Conservation (phyloP, 2,888 invertebrate species). For the Reticulitermes lucifugus region DNA sequence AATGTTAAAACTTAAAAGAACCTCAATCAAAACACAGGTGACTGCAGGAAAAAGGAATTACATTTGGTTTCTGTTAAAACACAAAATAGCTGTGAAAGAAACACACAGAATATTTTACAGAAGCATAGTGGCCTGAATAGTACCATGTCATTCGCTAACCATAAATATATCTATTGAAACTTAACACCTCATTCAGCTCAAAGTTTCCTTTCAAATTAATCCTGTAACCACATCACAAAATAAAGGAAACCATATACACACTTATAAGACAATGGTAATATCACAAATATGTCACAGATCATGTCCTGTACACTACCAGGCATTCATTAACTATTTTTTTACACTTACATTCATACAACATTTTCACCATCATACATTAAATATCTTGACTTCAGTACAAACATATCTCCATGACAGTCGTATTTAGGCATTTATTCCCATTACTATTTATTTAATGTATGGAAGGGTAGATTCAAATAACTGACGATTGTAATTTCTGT, state of each 20-base stretch:
- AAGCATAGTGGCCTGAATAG: neutral
- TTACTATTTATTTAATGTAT: neutral
- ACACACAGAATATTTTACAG: neutral
- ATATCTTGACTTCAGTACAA: neutral
- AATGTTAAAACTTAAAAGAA: neutral
- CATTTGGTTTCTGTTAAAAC: neutral
- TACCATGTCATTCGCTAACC: neutral
- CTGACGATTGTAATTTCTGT: neutral
- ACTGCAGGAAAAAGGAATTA: neutral
- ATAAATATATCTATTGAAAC: constrained; percentile 33
- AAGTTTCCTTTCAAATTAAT: neutral
- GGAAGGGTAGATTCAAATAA: neutral
- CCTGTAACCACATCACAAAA: neutral
- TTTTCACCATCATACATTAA: neutral
- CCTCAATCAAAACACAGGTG: constrained; percentile 11
- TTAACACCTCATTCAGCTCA: constrained; percentile 31
- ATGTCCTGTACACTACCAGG: neutral
- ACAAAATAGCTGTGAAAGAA: neutral
- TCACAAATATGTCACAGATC: constrained; percentile 22
- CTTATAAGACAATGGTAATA: constrained; percentile 25
- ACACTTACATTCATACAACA: neutral
- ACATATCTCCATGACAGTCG: neutral
- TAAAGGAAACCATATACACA: neutral
- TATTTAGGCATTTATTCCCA: neutral
- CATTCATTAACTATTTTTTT: neutral